Evolutionary conservation across 2,113 vertebrate species (phyloP).

Genomic region (Cynoglossus semilaevis): DNA sequence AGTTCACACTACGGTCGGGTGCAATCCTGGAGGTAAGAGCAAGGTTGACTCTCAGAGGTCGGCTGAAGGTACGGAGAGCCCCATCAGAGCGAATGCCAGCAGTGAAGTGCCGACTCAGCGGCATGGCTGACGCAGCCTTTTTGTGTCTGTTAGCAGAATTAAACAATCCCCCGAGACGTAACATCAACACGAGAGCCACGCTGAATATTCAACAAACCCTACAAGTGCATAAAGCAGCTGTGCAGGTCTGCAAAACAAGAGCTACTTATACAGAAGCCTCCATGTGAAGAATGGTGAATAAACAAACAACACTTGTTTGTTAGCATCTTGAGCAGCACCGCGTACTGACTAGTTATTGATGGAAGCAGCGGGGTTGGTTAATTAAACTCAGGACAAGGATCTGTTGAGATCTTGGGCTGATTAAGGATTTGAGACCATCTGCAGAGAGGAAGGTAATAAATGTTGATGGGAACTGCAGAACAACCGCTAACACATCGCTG

Average conservation of each 20-base stretch:
- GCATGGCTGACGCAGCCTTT: conserved; percentile 53
- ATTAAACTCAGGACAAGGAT: conserved; percentile 23
- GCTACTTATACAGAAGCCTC: conserved; percentile 2
- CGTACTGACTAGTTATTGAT: not conserved
- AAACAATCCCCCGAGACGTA: conserved; percentile 64
- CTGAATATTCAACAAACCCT: conserved; percentile 64
- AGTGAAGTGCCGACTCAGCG: conserved; percentile 69
- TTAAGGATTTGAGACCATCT: conserved; percentile 14
- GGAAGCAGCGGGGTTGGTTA: not conserved
- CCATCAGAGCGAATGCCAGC: conserved; percentile 47
- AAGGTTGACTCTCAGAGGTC: conserved; percentile 64
- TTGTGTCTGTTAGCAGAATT: conserved; percentile 71
- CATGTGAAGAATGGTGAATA: conserved; percentile 1
- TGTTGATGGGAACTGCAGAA: conserved; percentile 11
- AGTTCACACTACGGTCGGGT: conserved; percentile 55
- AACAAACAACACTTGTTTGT: conserved; percentile 16
- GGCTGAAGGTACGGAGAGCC: conserved; percentile 55
- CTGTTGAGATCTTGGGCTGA: conserved; percentile 10
- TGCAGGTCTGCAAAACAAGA: conserved; percentile 25
- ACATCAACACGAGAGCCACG: conserved; percentile 60
- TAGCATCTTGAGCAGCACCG: not conserved
- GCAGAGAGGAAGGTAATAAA: conserved; percentile 22
- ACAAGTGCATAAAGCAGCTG: conserved; percentile 30
- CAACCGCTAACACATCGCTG: not conserved
- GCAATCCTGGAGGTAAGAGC: conserved; percentile 39